Conservation (phyloP, 2,888 invertebrate species). For the Caenorhabditis sp. region DNA sequence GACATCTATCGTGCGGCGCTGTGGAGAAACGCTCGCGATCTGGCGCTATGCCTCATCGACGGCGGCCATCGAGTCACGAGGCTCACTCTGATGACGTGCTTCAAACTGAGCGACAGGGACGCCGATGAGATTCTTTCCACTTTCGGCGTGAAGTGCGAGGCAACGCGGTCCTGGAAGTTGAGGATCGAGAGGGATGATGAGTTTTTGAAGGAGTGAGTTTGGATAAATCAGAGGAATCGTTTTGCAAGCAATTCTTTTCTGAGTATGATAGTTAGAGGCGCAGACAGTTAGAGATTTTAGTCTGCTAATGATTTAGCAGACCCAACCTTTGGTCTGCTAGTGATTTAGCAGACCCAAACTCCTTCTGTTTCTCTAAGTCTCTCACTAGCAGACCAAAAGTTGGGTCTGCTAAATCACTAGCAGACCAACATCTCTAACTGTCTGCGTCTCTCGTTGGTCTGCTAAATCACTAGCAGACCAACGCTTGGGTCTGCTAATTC, state of each 20-base stretch:
- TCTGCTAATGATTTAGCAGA: no score
- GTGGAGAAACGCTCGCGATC: conserved; percentile 70
- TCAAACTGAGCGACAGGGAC: conserved; percentile 63
- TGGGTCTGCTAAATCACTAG: no score
- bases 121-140: conserved; percentile 69
- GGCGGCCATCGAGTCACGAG: conserved; percentile 63
- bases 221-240: background rate
- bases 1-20: conserved; percentile 66
- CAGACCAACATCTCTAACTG: no score
- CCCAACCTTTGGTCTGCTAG: no score
- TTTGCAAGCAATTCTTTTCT: background rate
- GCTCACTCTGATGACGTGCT: conserved; percentile 64
- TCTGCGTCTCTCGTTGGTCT: no score
- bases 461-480: no score
- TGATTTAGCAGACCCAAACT: no score
- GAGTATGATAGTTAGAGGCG: no score
- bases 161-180: conserved; percentile 66
- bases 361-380: no score
- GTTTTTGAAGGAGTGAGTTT: conserved; percentile 59
- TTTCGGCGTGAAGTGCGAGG: conserved; percentile 59
- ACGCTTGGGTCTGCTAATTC: no score
- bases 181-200: conserved; percentile 54
- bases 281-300: no score
- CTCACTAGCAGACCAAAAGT: no score
- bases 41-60: conserved; percentile 67